phyloP scores from a whole-genome alignment of 2,888 invertebrate genomes.

The Platynereis dumerilii region DNA sequence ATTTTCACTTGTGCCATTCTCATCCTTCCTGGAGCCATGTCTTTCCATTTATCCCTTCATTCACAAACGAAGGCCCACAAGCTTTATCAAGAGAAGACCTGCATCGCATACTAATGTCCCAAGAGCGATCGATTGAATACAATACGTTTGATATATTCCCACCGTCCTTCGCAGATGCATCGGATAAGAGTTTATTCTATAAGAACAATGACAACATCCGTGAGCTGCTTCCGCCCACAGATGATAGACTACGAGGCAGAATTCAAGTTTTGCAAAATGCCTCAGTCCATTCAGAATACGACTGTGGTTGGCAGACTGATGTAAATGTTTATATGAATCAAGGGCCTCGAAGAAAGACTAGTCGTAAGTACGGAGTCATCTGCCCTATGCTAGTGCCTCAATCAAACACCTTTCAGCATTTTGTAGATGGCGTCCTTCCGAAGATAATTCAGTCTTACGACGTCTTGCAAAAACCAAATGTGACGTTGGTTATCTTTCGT shows the following conservation, averaged over 20 bases:
- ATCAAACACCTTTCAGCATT: constrained; percentile 32
- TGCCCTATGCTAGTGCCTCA: constrained; percentile 31
- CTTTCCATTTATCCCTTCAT: no score
- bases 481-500: constrained; percentile 19
- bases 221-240: neutral
- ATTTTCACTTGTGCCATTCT: no score
- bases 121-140: constrained; percentile 5
- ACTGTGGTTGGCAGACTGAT: constrained; percentile 24
- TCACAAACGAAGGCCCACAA: no score
- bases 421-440: constrained; percentile 34
- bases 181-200: constrained; percentile 9
- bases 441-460: constrained; percentile 27
- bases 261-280: constrained; percentile 18
- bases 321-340: neutral
- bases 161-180: constrained; percentile 11
- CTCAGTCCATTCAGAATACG: constrained; percentile 15
- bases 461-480: constrained; percentile 8
- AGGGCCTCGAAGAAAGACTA: neutral
- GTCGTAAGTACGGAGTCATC: constrained; percentile 10
- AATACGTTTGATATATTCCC: constrained; percentile 9
- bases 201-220: constrained; percentile 7
- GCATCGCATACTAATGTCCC: no score
- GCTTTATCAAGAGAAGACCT: no score
- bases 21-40: no score
- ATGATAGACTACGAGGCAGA: constrained; percentile 1